Conservation (phyloP, 2,797 vertebrate species). For the Leucoraja ocellata region DNA sequence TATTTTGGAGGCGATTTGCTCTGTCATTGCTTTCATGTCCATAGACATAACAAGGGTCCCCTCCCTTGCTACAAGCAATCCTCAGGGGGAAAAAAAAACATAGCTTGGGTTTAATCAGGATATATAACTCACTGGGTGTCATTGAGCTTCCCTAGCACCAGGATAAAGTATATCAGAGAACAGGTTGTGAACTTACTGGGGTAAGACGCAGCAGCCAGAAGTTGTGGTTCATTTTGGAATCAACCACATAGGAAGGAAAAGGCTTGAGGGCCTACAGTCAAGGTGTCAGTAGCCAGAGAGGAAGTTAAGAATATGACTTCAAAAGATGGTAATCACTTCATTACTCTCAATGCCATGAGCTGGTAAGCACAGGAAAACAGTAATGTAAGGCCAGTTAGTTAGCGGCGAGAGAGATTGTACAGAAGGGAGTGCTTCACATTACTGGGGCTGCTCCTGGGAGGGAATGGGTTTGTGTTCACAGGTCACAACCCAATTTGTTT, state of each 20-base stretch:
- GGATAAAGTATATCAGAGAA: neutral
- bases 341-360: neutral
- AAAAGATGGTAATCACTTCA: neutral
- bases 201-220: neutral
- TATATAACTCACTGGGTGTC: neutral
- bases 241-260: slow-evolving; percentile 1
- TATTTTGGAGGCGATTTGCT: neutral
- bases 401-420: neutral
- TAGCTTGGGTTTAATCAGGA: neutral
- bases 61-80: neutral
- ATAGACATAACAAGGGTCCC: neutral
- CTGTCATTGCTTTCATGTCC: neutral
- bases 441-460: neutral
- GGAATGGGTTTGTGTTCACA: too few relatives aligned
- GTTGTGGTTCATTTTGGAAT: neutral
- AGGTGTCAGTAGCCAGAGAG: neutral
- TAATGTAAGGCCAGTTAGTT: neutral
- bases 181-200: neutral
- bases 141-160: neutral
- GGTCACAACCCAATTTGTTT: neutral
- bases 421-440: neutral
- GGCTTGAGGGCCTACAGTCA: neutral
- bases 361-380: neutral
- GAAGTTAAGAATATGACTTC: neutral
- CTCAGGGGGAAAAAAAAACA: neutral